Evolutionary conservation across 2,113 vertebrate species (phyloP).

Genomic region (Arizona elegans): DNA sequence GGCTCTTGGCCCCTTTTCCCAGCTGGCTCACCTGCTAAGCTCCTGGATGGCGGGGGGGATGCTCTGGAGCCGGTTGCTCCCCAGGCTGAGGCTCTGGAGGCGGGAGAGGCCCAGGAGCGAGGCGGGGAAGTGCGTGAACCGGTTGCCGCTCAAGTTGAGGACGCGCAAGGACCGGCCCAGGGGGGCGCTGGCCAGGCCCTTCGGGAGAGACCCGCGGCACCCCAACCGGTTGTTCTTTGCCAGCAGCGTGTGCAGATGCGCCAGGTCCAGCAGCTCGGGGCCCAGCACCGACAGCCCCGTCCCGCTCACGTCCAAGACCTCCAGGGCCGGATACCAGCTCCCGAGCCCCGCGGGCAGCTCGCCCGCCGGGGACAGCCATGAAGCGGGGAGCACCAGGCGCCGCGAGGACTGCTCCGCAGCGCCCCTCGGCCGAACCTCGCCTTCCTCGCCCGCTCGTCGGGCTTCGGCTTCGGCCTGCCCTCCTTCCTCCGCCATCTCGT

Average conservation of each 20-base stretch:
- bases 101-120: slow-evolving; percentile 78
- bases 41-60: slow-evolving; percentile 91
- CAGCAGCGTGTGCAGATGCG: slow-evolving; percentile 81
- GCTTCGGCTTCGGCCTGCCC: fast-evolving
- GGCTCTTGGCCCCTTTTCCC: neutral
- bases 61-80: slow-evolving; percentile 89
- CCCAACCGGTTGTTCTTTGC: slow-evolving; percentile 95
- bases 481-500: too few species aligned
- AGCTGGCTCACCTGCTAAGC: slow-evolving; percentile 77
- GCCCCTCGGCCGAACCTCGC: slow-evolving; percentile 64
- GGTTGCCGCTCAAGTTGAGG: slow-evolving; percentile 92
- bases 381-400: slow-evolving; percentile 73
- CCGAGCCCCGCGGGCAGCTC: slow-evolving; percentile 73
- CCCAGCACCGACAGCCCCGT: slow-evolving; percentile 82
- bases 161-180: slow-evolving; percentile 85
- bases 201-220: slow-evolving; percentile 83
- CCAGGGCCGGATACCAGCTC: slow-evolving; percentile 78
- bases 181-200: slow-evolving; percentile 71
- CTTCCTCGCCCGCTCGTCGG: slow-evolving; percentile 50
- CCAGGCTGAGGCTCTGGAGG: slow-evolving; percentile 89
- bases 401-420: slow-evolving; percentile 61
- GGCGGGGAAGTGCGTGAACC: slow-evolving; percentile 84
- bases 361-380: slow-evolving; percentile 76
- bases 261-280: slow-evolving; percentile 76
- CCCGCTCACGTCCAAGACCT: slow-evolving; percentile 89